A percentile compares a stretch with the other conserved stretches of the same genome.
Evolutionary conservation across 2,797 vertebrate species (phyloP).

Genomic region (Crenuchus spilurus): DNA sequence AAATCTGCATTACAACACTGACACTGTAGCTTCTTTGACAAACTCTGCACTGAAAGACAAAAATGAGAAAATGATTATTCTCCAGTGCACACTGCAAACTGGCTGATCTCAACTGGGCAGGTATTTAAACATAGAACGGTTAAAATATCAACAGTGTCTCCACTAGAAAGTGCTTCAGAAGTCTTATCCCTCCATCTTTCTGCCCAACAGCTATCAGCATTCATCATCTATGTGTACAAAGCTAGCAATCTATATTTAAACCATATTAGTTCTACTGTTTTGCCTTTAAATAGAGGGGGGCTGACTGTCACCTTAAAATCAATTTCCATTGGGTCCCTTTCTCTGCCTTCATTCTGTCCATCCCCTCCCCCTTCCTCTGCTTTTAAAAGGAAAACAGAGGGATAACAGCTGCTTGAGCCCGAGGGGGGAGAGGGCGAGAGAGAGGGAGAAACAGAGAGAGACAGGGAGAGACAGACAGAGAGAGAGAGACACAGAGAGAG

Average conservation of each 20-base stretch:
- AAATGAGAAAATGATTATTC: too few species aligned
- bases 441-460: not conserved
- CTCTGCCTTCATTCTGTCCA: conserved; percentile 17
- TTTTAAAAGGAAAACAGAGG: conserved; percentile 81
- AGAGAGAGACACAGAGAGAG: conserved; percentile 5
- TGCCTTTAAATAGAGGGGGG: conserved; percentile 13
- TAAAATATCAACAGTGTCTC: not conserved
- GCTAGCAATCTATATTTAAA: conserved; percentile 14
- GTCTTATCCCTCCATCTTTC: not conserved
- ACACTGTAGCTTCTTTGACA: too few species aligned
- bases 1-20: not conserved
- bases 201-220: not conserved
- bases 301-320: conserved; percentile 65
- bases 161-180: not conserved
- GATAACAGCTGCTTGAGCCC: conserved; percentile 83
- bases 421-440: conserved; percentile 61
- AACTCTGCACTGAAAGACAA: too few species aligned
- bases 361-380: conserved; percentile 64
- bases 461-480: not conserved
- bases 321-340: conserved; percentile 63
- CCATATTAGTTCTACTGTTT: conserved; percentile 4
- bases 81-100: too few species aligned
- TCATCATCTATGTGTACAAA: not conserved
- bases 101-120: too few species aligned
- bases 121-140: not conserved